These are phyloP conservation scores for Coendou prehensilis DNA, from an alignment of 2,797 vertebrate genomes.

Conservation along the genomic window DNA sequence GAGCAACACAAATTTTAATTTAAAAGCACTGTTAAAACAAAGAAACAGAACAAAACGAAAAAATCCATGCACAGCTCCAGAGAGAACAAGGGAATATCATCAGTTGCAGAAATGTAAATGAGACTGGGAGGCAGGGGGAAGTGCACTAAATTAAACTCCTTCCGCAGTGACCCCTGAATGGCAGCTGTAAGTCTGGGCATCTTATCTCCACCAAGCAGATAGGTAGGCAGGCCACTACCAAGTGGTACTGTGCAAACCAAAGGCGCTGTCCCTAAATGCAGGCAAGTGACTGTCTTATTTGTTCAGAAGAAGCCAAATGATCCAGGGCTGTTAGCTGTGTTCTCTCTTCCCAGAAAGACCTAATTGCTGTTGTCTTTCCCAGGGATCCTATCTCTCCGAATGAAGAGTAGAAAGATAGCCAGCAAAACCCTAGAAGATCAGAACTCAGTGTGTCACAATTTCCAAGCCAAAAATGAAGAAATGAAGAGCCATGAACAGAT, in stretches of 20 bases:
- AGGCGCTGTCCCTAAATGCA: neutral
- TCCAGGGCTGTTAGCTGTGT: neutral
- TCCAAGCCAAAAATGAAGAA: neutral
- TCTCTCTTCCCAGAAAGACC: neutral
- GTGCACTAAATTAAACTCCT: neutral
- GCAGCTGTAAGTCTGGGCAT: neutral
- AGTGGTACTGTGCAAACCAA: neutral
- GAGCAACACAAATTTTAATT: constrained; percentile 61
- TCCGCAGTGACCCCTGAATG: neutral
- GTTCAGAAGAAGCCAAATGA: constrained; percentile 16
- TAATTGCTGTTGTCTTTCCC: neutral
- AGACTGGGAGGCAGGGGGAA: constrained; percentile 31
- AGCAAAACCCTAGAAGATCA: neutral
- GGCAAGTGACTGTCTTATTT: constrained; percentile 35
- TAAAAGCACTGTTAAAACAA: neutral
- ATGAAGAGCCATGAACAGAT: neutral
- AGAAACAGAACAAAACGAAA: constrained; percentile 34
- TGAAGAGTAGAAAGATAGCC: neutral
- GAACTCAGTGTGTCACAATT: neutral
- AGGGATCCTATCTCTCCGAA: neutral
- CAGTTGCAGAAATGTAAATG: constrained; percentile 69
- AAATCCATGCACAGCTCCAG: constrained; percentile 41
- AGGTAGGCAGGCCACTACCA: neutral
- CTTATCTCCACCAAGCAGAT: constrained; percentile 67
- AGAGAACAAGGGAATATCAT: constrained; percentile 48